These are phyloP conservation scores for Dorcus parallelipipedus DNA, from an alignment of 2,888 invertebrate species.

Conservation along the genomic window DNA sequence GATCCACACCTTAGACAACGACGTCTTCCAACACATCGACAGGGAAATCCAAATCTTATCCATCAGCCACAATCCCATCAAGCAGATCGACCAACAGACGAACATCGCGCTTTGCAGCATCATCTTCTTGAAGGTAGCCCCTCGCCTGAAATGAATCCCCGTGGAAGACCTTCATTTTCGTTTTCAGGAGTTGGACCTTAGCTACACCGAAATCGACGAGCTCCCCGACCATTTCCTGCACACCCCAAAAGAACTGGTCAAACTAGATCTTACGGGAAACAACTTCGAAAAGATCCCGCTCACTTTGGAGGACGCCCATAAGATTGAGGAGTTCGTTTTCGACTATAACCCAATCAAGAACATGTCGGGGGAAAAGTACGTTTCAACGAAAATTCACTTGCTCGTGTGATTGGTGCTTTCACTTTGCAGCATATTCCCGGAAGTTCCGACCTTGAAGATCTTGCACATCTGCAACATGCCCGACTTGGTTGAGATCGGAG, in stretches of 20 bases:
- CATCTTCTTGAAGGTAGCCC: conserved; percentile 59
- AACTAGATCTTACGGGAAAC: conserved; percentile 67
- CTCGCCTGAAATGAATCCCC: background rate
- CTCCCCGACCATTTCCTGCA: conserved; percentile 67
- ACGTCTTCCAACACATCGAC: conserved; percentile 70
- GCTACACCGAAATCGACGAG: conserved; percentile 60
- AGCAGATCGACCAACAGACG: conserved; percentile 61
- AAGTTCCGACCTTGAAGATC: conserved; percentile 58
- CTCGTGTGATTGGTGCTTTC: background rate
- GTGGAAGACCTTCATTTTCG: background rate
- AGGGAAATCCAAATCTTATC: conserved; percentile 64
- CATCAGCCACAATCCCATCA: conserved; percentile 72
- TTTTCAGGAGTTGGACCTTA: conserved; percentile 62
- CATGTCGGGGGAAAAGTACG: conserved; percentile 51
- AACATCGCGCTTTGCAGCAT: conserved; percentile 64
- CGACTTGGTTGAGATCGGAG: conserved; percentile 55
- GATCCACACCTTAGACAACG: conserved; percentile 65
- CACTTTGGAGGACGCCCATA: conserved; percentile 58
- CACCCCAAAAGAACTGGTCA: conserved; percentile 61
- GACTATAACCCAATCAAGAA: conserved; percentile 67
- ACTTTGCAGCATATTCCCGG: conserved; percentile 59
- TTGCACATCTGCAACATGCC: conserved; percentile 69
- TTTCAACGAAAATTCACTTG: conserved; percentile 2
- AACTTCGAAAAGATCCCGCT: conserved; percentile 57
- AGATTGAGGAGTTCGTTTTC: conserved; percentile 60